Percentiles rank a stretch among this genome's conserved stretches.
Evolutionary conservation across 2,888 invertebrate species (phyloP).

Genomic region (Erebia ligea): DNA sequence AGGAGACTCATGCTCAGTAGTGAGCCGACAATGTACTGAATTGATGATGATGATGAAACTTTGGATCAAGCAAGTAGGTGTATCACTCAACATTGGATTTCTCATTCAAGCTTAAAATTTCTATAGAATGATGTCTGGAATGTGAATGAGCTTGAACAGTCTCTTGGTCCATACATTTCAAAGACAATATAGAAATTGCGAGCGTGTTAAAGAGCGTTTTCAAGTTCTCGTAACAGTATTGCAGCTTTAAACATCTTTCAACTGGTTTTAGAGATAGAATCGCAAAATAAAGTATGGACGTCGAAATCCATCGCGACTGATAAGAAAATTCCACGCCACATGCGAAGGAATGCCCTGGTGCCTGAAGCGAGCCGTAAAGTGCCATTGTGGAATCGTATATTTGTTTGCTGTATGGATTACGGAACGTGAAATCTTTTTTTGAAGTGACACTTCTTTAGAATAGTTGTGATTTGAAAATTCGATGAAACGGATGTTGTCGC

Average conservation of each 20-base stretch:
- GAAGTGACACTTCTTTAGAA: no score
- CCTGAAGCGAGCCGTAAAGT: constrained; percentile 16
- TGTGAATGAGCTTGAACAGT: background rate
- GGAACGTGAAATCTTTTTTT: no score
- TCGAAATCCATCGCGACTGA: constrained; percentile 41
- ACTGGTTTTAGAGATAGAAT: constrained; percentile 34
- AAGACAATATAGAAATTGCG: constrained; percentile 17
- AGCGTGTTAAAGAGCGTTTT: constrained; percentile 20
- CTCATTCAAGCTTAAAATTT: constrained; percentile 1
- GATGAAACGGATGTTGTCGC: no score
- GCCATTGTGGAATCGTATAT: constrained; percentile 17
- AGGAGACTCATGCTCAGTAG: no score
- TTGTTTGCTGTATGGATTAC: background rate
- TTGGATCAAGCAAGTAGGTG: background rate
- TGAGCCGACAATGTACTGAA: no score
- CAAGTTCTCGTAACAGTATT: constrained; percentile 17
- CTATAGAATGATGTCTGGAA: background rate
- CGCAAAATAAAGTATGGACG: constrained; percentile 38
- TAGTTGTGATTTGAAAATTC: no score
- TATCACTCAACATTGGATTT: background rate
- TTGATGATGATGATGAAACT: no score
- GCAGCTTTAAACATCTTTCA: constrained; percentile 33
- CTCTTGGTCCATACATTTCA: constrained; percentile 2
- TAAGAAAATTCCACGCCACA: constrained; percentile 41
- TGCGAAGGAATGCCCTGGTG: constrained; percentile 35